Evolutionary conservation across 2,113 vertebrate species (phyloP).

Genomic region (Shinisaurus crocodilurus): DNA sequence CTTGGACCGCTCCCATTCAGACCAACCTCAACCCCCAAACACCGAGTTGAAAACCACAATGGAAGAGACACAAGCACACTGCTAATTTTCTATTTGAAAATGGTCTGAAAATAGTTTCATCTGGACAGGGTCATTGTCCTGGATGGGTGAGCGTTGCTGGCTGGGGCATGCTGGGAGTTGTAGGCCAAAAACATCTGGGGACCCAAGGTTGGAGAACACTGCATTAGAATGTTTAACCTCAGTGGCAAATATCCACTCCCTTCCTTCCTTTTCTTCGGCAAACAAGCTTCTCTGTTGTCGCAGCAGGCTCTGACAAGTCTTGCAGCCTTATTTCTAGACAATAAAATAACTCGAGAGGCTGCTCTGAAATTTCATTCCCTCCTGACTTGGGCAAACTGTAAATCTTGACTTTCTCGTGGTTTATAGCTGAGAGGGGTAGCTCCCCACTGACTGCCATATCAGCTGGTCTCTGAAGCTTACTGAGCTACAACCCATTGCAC

Average conservation of each 20-base stretch:
- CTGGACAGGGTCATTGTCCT: not conserved
- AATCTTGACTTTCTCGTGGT: slow-evolving; percentile 18
- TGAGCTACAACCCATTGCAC: not conserved
- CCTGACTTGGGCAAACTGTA: not conserved
- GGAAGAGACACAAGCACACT: not conserved
- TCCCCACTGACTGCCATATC: not conserved
- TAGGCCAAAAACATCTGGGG: too few relatives aligned
- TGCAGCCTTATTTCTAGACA: slow-evolving; percentile 25
- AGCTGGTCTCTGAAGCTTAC: slow-evolving; percentile 16
- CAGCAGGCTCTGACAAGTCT: not conserved
- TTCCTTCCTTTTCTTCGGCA: slow-evolving; percentile 36
- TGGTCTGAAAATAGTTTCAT: not conserved
- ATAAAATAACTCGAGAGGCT: slow-evolving; percentile 42
- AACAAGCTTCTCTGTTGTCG: not conserved
- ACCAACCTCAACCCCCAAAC: too few relatives aligned
- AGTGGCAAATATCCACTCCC: not conserved
- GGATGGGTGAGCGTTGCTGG: not conserved
- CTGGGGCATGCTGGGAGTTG: too few relatives aligned
- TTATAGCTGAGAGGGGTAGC: slow-evolving; percentile 40
- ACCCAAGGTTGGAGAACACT: too few relatives aligned
- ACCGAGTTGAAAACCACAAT: not conserved
- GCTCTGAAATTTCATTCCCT: slow-evolving; percentile 35
- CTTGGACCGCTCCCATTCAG: not conserved
- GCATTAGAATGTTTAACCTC: not conserved
- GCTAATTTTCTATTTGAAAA: not conserved